These are phyloP conservation scores for Ennomos fuscantarius DNA, from an alignment of 2,888 invertebrate genomes.

Conservation along the genomic window DNA sequence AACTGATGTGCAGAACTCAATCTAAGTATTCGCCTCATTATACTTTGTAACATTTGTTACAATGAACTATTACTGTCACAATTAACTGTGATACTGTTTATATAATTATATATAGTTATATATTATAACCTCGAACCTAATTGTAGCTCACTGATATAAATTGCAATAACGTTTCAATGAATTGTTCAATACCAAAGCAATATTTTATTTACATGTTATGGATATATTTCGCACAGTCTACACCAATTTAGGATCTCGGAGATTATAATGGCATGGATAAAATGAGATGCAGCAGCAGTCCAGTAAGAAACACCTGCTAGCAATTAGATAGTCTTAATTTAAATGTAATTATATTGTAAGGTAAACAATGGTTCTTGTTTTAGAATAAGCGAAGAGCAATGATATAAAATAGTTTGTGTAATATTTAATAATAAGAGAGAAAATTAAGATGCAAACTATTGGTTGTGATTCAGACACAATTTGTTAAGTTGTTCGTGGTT, in stretches of 20 bases:
- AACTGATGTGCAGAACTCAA: neutral
- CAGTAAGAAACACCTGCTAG: slow-evolving; percentile 81
- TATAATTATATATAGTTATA: neutral
- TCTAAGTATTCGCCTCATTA: slow-evolving; percentile 6
- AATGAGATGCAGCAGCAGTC: slow-evolving; percentile 70
- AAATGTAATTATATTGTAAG: slow-evolving; percentile 81
- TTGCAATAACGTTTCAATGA: slow-evolving; percentile 6
- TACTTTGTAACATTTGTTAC: slow-evolving; percentile 5
- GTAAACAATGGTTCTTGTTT: slow-evolving; percentile 84
- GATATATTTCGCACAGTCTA: slow-evolving; percentile 45
- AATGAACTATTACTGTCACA: slow-evolving; percentile 9
- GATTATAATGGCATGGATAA: slow-evolving; percentile 63
- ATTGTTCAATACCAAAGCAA: slow-evolving; percentile 20
- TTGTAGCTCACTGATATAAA: slow-evolving; percentile 1
- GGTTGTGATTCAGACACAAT: slow-evolving; percentile 85
- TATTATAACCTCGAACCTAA: neutral
- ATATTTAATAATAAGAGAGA: slow-evolving; percentile 80
- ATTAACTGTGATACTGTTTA: slow-evolving; percentile 23
- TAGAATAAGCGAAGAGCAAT: slow-evolving; percentile 84
- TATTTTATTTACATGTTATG: slow-evolving; percentile 21
- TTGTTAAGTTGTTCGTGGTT: slow-evolving; percentile 83
- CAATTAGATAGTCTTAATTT: slow-evolving; percentile 82
- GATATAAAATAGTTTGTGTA: slow-evolving; percentile 85
- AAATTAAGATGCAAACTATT: slow-evolving; percentile 85
- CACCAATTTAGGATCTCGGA: slow-evolving; percentile 55